Evolutionary conservation across 2,888 invertebrate species (phyloP), one percentile per base, ranked within the genome.

Genomic region (Polylopha cassiicola): DNA sequence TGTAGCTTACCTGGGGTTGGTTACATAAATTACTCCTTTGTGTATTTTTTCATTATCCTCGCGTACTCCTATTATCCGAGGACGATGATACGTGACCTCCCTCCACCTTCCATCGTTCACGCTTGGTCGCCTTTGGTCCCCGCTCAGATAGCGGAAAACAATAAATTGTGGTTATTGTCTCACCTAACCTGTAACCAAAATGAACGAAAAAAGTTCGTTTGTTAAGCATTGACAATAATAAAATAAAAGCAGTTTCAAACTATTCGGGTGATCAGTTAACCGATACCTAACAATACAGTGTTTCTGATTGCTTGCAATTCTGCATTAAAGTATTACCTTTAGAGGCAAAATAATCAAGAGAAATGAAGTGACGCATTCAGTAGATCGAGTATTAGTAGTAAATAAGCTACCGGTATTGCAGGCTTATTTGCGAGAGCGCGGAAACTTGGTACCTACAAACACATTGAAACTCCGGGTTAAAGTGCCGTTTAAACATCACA

Each of bases 381-480:
- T 30, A 20, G 33, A 41, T 36, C 24, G 29, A 21, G 28, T 37
- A 37, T 24, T 43, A 31, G 36, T 49, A 49, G 53, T 48, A 47
- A 39, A 34, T 44, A 50, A 48, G 37, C 21, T 42, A 48, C 47
- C 27, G 32, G 37, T 21, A 44, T 42, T 39, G 51, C 48, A 47
- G 50, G 47, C 57, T 58, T 58, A 56, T 62, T 61, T 56, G 47
- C 53, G 52, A 42, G 45, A 37, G 43, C 44, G 28, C 46, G 37
- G 41, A 26, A n/a, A n/a, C 16, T 18, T 41, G 29, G 34, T 41
- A 36, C 20, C 34, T 41, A n/a, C n/a, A n/a, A n/a, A n/a, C n/a
- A n/a, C n/a, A 36, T 41, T 36, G 36, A 36, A 41, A 36, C 30
- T 41, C 29, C 24, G 41, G 41, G 36, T 41, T 41, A 41, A 41